These are phyloP conservation scores for Pemphigus obesinymphae DNA, from an alignment of 1,140 invertebrate species.

Conservation along the genomic window DNA sequence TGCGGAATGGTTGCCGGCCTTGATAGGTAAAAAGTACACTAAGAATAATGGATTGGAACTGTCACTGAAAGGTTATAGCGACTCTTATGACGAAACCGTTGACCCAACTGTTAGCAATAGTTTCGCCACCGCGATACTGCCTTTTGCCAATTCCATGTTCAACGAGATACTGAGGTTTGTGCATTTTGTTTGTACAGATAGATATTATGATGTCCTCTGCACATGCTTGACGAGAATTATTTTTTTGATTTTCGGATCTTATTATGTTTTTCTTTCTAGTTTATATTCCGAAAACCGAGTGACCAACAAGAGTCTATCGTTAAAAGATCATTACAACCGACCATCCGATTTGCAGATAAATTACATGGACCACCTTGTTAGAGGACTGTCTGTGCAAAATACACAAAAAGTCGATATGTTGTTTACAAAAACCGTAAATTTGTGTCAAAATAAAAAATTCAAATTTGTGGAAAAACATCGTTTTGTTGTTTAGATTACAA, in stretches of 20 bases:
- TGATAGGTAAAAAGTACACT: constrained; percentile 54
- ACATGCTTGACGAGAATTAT: too few species aligned
- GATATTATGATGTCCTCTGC: too few species aligned
- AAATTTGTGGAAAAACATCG: too few species aligned
- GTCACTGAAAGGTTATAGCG: constrained; percentile 46
- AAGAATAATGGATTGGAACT: constrained; percentile 37
- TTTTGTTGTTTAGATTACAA: constrained; percentile 49
- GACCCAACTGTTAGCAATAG: constrained; percentile 66
- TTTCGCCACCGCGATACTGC: constrained; percentile 65
- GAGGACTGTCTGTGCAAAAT: constrained; percentile 65
- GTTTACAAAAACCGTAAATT: constrained; percentile 44
- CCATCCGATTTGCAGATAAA: constrained; percentile 56
- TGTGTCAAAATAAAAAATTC: too few species aligned
- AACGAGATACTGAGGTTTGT: constrained; percentile 55
- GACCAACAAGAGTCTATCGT: constrained; percentile 53
- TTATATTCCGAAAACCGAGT: constrained; percentile 50
- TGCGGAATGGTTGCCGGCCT: constrained; percentile 75
- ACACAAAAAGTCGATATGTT: constrained; percentile 62
- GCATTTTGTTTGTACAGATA: too few species aligned
- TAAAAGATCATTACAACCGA: constrained; percentile 59
- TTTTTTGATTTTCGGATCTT: too few species aligned
- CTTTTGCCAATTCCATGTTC: constrained; percentile 63
- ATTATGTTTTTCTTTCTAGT: too few species aligned
- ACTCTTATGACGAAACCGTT: constrained; percentile 55
- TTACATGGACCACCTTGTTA: constrained; percentile 59